phyloP scores from a whole-genome alignment of 2,113 vertebrate species.

The Ctenomys sociabilis region DNA sequence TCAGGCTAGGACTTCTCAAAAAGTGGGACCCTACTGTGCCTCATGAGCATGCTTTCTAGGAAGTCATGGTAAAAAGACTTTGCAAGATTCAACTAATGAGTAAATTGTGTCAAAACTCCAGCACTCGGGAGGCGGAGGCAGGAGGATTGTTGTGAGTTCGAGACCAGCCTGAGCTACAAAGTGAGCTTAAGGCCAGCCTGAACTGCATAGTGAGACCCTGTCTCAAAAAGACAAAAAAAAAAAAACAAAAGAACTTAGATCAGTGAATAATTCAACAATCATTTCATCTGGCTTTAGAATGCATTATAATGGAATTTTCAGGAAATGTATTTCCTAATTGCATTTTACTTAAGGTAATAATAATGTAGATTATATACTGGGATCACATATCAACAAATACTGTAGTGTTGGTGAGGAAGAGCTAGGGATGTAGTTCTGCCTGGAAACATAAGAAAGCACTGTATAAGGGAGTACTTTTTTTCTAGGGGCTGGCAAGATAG shows the following conservation, averaged over 20 bases:
- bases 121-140: too few species aligned
- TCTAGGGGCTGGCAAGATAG: too few species aligned
- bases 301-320: constrained; percentile 37
- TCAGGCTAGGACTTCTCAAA: background rate
- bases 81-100: background rate
- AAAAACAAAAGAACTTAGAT: background rate
- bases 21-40: background rate
- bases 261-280: constrained; percentile 5
- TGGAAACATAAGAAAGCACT: constrained; percentile 34
- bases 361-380: constrained; percentile 40
- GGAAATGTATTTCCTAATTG: constrained; percentile 58
- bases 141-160: too few species aligned
- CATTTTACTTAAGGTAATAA: constrained; percentile 62
- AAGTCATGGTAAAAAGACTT: constrained; percentile 9
- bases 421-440: background rate
- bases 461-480: background rate
- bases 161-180: too few species aligned
- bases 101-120: constrained; percentile 32
- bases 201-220: too few species aligned
- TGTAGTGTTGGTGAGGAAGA: background rate
- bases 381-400: background rate
- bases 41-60: constrained; percentile 19
- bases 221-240: too few species aligned
- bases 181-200: too few species aligned
- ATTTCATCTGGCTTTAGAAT: constrained; percentile 59